Evolutionary conservation across 1,140 invertebrate genomes (phyloP), one percentile per base, ranked within the genome.

Genomic region (Chelonus insularis): DNA sequence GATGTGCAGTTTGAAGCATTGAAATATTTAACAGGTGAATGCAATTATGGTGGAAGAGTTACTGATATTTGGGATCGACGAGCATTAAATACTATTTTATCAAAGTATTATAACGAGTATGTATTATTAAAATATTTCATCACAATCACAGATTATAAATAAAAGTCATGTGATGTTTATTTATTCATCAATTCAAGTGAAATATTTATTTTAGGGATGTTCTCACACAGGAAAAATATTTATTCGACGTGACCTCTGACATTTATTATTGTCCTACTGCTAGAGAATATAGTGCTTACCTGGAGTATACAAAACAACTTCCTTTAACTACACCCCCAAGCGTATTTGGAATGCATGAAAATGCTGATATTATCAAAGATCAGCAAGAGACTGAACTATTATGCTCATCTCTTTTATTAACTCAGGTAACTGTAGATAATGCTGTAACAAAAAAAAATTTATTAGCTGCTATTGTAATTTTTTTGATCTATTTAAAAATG

Each of bases 31-130:
- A 96, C 91, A 0, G 95, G 95, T 7, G 95, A 98, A 82, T 98
- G 95, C 73, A 97, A 97, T 83, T 98, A 98, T 71, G 96, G 96
- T 20, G 95, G 96, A 0, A 85, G 93, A 72, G 94, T 98, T 0
- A 97, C 94, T 0, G 95, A 98, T 73, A 91, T 96, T 70, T 96
- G 94, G 92, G 96, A 98, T 82, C 84, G 94, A 47, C 84, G 95
- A 51, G 92, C 91, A 2, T 82, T 98, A 11, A 89, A 85, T 62
- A 96, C 94, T 4, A 90, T 95, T 57, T 81, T 98, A 7, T 82
- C 83, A 57, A 90, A 89, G 69, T 97, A 92, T 75, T 97, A 95
- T 77, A 90, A 86, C 67, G 48, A 72, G 68, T 78, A 68, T 78
- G 69, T 68, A 50, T n/a, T n/a, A n/a, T n/a, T n/a, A n/a, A n/a